phyloP scores from a whole-genome alignment of 2,888 invertebrate genomes.

The Lycaena phlaeas region DNA sequence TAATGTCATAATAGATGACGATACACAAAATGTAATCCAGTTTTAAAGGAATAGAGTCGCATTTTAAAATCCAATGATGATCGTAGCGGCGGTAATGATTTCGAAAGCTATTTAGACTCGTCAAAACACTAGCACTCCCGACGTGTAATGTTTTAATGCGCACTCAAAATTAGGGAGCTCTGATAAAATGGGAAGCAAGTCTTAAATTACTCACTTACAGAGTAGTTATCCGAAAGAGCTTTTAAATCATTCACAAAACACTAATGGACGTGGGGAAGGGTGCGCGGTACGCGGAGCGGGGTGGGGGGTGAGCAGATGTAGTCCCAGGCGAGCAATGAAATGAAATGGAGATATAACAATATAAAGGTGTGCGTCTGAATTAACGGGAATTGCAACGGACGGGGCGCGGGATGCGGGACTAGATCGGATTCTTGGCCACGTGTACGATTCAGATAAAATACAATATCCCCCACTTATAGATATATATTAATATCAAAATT shows the following conservation, averaged over 20 bases:
- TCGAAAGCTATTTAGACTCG: conserved; percentile 13
- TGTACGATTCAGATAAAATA: no score
- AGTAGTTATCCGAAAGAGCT: conserved; percentile 74
- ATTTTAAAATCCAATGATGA: background rate
- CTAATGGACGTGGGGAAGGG: conserved; percentile 68
- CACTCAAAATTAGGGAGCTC: conserved; percentile 71
- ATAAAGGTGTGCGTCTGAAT: conserved; percentile 62
- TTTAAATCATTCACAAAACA: conserved; percentile 75
- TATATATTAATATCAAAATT: no score
- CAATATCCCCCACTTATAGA: no score
- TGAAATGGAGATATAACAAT: conserved; percentile 62
- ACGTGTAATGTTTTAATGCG: conserved; percentile 64
- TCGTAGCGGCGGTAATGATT: background rate
- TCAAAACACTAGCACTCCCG: conserved; percentile 24
- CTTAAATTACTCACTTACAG: conserved; percentile 73
- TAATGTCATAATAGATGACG: no score
- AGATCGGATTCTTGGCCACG: no score
- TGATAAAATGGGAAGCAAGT: conserved; percentile 71
- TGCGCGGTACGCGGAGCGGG: conserved; percentile 31
- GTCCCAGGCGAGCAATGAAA: conserved; percentile 66
- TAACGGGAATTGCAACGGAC: conserved; percentile 51
- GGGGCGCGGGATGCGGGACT: conserved; percentile 1
- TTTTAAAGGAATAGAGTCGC: background rate
- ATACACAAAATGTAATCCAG: no score
- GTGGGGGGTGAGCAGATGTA: conserved; percentile 48